These are phyloP conservation scores for Luscinia luscinia DNA, from an alignment of 2,797 vertebrate genomes.

Conservation along the genomic window DNA sequence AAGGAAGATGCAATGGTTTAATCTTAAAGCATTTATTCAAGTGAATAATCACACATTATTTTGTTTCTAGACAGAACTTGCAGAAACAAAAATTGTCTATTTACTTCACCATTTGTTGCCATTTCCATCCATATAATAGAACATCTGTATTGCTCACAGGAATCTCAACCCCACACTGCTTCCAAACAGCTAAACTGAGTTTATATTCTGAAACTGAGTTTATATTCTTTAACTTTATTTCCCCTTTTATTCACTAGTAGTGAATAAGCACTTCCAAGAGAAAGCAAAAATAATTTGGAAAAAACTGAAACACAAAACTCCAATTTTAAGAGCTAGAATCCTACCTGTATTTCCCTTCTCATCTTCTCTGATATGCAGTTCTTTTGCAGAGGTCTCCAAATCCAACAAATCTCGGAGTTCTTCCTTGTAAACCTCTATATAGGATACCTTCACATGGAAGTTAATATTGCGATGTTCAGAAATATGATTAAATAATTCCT, in stretches of 20 bases:
- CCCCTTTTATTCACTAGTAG: background rate
- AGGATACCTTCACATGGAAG: constrained; percentile 83
- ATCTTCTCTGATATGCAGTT: constrained; percentile 89
- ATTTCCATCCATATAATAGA: background rate
- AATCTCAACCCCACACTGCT: background rate
- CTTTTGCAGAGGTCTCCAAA: constrained; percentile 82
- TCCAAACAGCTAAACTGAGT: background rate
- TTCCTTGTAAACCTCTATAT: constrained; percentile 91
- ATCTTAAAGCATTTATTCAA: background rate
- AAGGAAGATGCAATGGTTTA: background rate
- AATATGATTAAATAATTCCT: constrained; percentile 86
- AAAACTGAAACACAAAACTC: background rate
- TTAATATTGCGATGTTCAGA: constrained; percentile 76
- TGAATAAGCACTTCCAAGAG: background rate
- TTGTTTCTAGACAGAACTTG: background rate
- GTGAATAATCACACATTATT: background rate
- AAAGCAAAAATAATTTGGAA: background rate
- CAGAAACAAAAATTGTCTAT: background rate
- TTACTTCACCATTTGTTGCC: background rate
- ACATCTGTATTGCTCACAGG: background rate
- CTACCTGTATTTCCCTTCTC: constrained; percentile 90
- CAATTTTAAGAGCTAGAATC: background rate
- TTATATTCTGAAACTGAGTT: background rate
- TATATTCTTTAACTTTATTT: background rate
- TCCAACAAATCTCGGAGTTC: constrained; percentile 90